A percentile compares a stretch with the other conserved stretches of the same genome.
These are phyloP conservation scores for Laupala kohalensis DNA, from an alignment of 1,140 invertebrate species.

Conservation along the genomic window DNA sequence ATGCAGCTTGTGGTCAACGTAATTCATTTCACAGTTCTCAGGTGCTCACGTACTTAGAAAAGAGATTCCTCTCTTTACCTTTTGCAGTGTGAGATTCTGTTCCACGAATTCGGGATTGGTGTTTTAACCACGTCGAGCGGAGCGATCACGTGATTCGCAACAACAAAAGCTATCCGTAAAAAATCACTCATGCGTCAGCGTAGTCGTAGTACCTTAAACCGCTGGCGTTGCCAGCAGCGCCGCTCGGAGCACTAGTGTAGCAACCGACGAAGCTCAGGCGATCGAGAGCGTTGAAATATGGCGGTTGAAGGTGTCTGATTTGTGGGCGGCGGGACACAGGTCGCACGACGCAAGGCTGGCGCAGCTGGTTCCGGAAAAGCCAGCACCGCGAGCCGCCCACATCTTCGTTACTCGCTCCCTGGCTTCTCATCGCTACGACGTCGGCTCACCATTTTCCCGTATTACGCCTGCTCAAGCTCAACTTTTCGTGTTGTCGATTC, in stretches of 20 bases:
- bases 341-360: background rate
- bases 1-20: too few species aligned
- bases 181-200: background rate
- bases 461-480: too few species aligned
- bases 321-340: background rate
- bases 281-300: background rate
- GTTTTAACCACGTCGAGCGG: too few species aligned
- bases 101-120: too few species aligned
- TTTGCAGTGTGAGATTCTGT: too few species aligned
- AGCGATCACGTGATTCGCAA: background rate
- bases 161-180: background rate
- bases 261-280: background rate
- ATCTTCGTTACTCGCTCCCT: background rate
- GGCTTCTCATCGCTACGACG: background rate
- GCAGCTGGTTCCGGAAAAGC: background rate
- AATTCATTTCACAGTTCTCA: too few species aligned
- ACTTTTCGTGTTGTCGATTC: too few species aligned
- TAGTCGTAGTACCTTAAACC: too few species aligned
- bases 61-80: too few species aligned
- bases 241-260: too few species aligned
- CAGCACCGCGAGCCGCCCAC: too few species aligned
- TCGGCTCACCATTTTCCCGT: background rate
- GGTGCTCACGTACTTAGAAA: too few species aligned
- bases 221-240: background rate
- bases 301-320: background rate